Conservation (phyloP, 2,888 invertebrate genomes). For the Orgyia antiqua region DNA sequence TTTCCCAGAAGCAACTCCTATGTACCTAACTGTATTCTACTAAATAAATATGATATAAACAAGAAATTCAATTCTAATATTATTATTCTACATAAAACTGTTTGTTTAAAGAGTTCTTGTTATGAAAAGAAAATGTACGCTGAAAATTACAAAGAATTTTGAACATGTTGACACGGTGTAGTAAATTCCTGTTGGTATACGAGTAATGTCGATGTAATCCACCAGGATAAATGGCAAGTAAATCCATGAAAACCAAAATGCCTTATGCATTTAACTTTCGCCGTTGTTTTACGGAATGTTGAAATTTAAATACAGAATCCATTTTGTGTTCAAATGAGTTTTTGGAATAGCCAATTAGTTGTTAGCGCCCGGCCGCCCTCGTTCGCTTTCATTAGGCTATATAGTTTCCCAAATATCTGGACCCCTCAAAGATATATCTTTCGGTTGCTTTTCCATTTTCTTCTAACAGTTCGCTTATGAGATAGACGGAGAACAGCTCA, state of each 20-base stretch:
- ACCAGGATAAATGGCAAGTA: constrained; percentile 32
- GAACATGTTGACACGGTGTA: no score
- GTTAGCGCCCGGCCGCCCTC: constrained; percentile 76
- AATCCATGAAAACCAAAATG: constrained; percentile 49
- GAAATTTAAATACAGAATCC: constrained; percentile 78
- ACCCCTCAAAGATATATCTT: constrained; percentile 73
- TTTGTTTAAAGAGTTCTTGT: no score
- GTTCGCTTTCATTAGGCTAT: constrained; percentile 77
- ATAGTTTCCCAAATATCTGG: constrained; percentile 76
- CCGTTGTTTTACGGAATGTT: constrained; percentile 72
- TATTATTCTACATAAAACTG: no score
- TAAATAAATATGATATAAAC: no score
- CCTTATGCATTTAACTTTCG: constrained; percentile 68
- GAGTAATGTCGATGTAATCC: constrained; percentile 12
- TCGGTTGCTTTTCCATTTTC: constrained; percentile 68
- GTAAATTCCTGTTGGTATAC: background rate
- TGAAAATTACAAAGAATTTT: constrained; percentile 3
- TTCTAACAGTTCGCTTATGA: constrained; percentile 58
- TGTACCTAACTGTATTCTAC: constrained; percentile 41
- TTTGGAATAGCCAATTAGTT: constrained; percentile 78
- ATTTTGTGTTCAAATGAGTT: constrained; percentile 79
- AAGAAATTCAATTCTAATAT: no score
- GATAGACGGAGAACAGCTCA: constrained; percentile 49
- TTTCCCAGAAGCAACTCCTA: constrained; percentile 59
- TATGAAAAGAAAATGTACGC: no score